These are phyloP conservation scores for Tragelaphus strepsiceros DNA, from an alignment of 2,113 vertebrate species.

Conservation along the genomic window DNA sequence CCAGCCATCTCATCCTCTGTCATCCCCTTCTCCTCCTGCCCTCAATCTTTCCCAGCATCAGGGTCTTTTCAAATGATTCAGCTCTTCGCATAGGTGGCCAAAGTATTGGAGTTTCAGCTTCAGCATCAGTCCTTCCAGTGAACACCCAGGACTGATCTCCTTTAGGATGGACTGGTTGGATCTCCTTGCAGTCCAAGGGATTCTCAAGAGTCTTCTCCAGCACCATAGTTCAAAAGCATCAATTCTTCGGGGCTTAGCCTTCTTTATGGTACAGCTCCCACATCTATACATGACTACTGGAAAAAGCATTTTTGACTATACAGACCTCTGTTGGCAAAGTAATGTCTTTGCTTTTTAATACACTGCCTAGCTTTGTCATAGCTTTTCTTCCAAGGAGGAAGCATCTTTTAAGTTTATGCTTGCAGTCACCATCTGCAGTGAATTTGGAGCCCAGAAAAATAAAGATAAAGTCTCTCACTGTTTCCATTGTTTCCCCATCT, in stretches of 20 bases:
- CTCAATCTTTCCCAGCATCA: not conserved
- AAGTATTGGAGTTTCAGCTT: not conserved
- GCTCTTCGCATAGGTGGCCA: not conserved
- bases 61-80: not conserved
- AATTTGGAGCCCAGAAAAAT: not conserved
- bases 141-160: not conserved
- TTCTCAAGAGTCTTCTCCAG: not conserved
- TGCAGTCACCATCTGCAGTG: not conserved
- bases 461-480: not conserved
- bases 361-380: not conserved
- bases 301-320: not conserved
- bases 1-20: not conserved
- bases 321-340: not conserved
- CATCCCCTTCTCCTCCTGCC: not conserved
- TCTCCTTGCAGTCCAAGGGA: not conserved
- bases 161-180: not conserved
- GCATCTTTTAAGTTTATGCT: not conserved
- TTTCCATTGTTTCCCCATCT: not conserved
- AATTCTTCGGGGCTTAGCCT: not conserved
- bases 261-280: not conserved
- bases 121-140: not conserved
- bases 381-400: not conserved
- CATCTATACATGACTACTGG: not conserved
- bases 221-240: not conserved
- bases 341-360: not conserved